Evolutionary conservation across 2,888 invertebrate species (phyloP), one percentile per base, ranked within the genome.

Genomic region (Spialia ferax): DNA sequence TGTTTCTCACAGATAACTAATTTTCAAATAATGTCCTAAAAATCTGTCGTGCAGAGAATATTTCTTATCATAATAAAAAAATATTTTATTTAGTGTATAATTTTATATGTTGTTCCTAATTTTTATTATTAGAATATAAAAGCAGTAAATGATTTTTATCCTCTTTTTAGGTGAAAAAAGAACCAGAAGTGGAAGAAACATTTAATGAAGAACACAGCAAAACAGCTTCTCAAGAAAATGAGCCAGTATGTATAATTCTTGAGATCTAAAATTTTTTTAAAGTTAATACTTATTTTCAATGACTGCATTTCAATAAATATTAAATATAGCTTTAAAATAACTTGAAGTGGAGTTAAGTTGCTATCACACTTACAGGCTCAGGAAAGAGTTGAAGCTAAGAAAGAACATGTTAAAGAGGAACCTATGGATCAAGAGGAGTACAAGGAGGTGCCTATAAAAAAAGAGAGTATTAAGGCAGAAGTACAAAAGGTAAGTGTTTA

Each of bases 381-480:
- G 20, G 26, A 38, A 42, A 10, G 5, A 20, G 29, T 60, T 29
- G 50, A 59, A 23, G 26, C 29, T 29, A 56, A 56, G 32, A 35
- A 8, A 35, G 35, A 56, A 35, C 32, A 11, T 42, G 11, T 67
- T n/a, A 67, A 67, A 61, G 20, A 61, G 32, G 61, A 67, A 48
- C 67, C 48, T 7, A 61, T 61, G 60, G 61, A 66, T 13, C 52
- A 66, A 32, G 65, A 61, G 8, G 13, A 29, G 2, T 18, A 11
- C 3, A 55, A 15, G 23, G 23, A 48, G 6, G 23, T 18, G 11
- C 15, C 38, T 20, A 1, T 26, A 4, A 52, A 26, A 35, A 57
- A 15, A 18, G 54, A 38, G 60, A 66, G 48, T n/a, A 11, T 20
- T 29, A 52, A 26, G 54, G 55, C 48, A 23, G 54, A 67, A 26